Evolutionary conservation across 2,113 vertebrate species (phyloP), one percentile per base, ranked within the genome.

Genomic region (Hippocampus mohnikei): DNA sequence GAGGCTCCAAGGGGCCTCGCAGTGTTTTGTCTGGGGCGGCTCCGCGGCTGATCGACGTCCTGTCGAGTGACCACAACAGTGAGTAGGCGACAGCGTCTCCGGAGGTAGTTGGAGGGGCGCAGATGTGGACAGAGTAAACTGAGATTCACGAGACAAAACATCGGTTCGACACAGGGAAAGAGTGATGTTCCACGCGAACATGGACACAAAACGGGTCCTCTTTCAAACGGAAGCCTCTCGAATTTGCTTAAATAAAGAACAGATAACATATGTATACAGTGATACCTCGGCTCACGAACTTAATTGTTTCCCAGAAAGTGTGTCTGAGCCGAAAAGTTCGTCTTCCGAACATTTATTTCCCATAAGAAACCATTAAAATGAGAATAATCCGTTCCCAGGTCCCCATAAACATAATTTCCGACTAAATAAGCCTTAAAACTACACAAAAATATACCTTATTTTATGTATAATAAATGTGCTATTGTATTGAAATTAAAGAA

Each of bases 11-110:
- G 76, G 85, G 76, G 86, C 74, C 74, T 81, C 53, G 66, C 75
- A 71, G 66, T 84, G 75, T 91, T 90, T 89, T 84, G 81, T 81
- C 78, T 83, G 81, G 68, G 82, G 82, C 69, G 52, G 70, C 79
- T 88, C 83, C 72, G 66, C 16, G 82, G 81, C 78, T 82, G 84
- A 84, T 88, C 80, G 81, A 89, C 77, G 87, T 90, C 87, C 91
- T 91, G 80, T 76, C 81, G 44, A 33, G 78, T 65, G 80, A 88
- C 84, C 79, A 68, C 71, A 73, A 66, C 60, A 20, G 72, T 76
- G 74, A 33, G 44, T 46, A 61, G 78, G 87, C 71, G 85, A 85
- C 81, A 76, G 72, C 21, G 37, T 78, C 81, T 83, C 77, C 67
- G 69, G 63, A 68, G 73, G 80, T 75, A 71, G 70, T 58, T 74